A percentile compares a stretch with the other conserved stretches of the same genome.
These are phyloP conservation scores for Crocidura indochinensis DNA, from an alignment of 2,797 vertebrate genomes.

Conservation along the genomic window DNA sequence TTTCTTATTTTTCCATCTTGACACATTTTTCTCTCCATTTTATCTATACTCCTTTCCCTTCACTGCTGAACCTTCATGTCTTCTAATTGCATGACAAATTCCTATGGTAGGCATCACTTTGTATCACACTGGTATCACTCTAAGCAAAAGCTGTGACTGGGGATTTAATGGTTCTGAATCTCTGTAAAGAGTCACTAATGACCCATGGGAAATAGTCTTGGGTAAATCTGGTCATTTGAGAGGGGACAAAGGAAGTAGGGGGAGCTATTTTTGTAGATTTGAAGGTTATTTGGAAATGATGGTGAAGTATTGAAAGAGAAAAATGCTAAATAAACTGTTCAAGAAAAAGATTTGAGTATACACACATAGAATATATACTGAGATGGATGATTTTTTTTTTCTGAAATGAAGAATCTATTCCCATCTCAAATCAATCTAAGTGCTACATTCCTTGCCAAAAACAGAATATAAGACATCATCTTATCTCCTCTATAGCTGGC, in stretches of 20 bases:
- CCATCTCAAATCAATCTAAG: constrained; percentile 47
- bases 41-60: background rate
- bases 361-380: background rate
- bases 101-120: background rate
- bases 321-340: background rate
- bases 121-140: background rate
- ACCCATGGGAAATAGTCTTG: background rate
- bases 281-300: background rate
- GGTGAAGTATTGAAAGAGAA: background rate
- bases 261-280: background rate
- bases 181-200: background rate
- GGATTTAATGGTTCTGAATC: background rate
- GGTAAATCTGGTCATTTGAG: background rate
- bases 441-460: constrained; percentile 40
- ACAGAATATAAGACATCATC: background rate
- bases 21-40: background rate
- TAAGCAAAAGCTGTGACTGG: background rate
- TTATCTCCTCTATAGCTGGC: background rate
- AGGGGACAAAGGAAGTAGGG: background rate
- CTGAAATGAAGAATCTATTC: constrained; percentile 55
- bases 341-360: constrained; percentile 36
- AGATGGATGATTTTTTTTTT: background rate
- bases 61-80: background rate
- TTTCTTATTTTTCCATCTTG: background rate
- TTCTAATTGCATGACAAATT: background rate